Base-by-base conservation (phyloP, 53 echinoderm and acorn worm genomes). In the Holothuria scabra region DNA sequence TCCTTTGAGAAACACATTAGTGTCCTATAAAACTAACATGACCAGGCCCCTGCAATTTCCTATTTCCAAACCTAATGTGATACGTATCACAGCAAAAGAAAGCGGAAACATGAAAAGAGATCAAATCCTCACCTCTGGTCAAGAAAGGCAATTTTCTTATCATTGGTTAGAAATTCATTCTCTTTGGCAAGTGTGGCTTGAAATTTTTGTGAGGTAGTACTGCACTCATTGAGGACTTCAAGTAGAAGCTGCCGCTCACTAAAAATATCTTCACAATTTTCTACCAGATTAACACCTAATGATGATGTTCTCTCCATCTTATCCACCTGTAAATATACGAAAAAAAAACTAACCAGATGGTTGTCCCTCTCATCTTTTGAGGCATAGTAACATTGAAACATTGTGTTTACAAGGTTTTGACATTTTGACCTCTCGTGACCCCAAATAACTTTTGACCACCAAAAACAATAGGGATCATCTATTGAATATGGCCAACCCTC, bases 211-310 rank as follows among this genome's bases (percentile, higher is more conserved):
- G 94, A 83, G 49, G 92, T 94, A 56, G 83, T 83, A 30, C 60
- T 49, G 59, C 99, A 97, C 0, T 91, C 84, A 56, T 86, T 59
- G 83, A 97, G 70, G 25, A 92, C 64, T 22, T 82, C 83, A 55
- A 82, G 86, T 37, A 97, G 82, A 28, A 90, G 60, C 38, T 84
- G 75, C 8, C 94, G 76, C 67, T 92, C 92, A 49, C 90, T 60
- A 67, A 97, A 94, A 19, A 94, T 69, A 18, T 84, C 84, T 25
- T 85, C 62, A 75, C 89, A 85, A 67, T 94, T 92, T 87, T 92
- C 92, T 5, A 97, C 70, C 14, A 97, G 76, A 21, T 57, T 48
- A 56, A 78, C 29, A 32, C 83, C 85, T 12, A 97, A 76, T 0
- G 70, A 67, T 79, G 79, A 89, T 8, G 74, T 83, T 5, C 31